Evolutionary conservation across 2,888 invertebrate species (phyloP).

Genomic region (Lycaena phlaeas): DNA sequence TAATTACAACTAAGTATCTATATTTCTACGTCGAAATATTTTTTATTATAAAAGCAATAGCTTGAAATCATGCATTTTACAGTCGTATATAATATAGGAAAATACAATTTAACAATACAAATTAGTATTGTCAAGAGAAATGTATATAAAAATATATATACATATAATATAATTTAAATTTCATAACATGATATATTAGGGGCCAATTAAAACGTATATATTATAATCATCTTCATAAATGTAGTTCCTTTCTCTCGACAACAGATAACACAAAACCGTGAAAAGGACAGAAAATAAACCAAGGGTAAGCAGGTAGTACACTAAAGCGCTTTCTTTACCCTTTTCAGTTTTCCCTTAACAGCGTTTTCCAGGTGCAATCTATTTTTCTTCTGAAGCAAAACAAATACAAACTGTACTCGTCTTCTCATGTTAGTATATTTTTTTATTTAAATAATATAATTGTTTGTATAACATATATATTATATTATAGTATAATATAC

Average conservation of each 20-base stretch:
- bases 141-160: background rate
- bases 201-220: too few species aligned
- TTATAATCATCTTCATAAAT: too few species aligned
- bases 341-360: slow-evolving; percentile 65
- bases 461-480: too few species aligned
- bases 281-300: slow-evolving; percentile 45
- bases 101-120: background rate
- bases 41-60: slow-evolving; percentile 5
- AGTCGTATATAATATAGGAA: too few species aligned
- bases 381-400: slow-evolving; percentile 73
- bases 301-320: slow-evolving; percentile 63
- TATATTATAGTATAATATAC: too few species aligned
- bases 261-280: slow-evolving; percentile 23
- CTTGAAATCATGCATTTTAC: slow-evolving; percentile 14
- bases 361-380: slow-evolving; percentile 71
- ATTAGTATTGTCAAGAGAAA: slow-evolving; percentile 18
- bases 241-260: slow-evolving; percentile 20
- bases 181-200: too few species aligned
- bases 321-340: slow-evolving; percentile 63
- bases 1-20: slow-evolving; percentile 12
- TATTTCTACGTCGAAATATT: too few species aligned
- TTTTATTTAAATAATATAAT: background rate
- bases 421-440: slow-evolving; percentile 13
- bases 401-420: slow-evolving; percentile 43
- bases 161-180: too few species aligned